These are phyloP conservation scores for Drosophila simulans DNA, from an alignment of 1,140 invertebrate genomes.

Conservation along the genomic window DNA sequence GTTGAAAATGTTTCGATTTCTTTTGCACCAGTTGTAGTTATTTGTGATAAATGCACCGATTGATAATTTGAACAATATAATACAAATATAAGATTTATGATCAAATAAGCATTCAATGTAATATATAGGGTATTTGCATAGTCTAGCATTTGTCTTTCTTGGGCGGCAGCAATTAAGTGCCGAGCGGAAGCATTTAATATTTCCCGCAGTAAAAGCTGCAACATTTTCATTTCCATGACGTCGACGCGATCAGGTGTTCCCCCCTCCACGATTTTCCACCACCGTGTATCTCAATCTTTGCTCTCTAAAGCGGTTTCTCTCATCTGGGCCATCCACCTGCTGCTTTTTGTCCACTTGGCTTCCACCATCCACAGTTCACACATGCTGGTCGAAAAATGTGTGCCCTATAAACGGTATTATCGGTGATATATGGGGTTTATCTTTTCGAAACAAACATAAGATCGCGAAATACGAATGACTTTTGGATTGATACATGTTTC, in stretches of 20 bases:
- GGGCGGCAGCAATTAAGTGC: constrained; percentile 17
- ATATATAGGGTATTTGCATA: constrained; percentile 9
- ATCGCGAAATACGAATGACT: not conserved
- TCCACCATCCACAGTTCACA: constrained; percentile 8
- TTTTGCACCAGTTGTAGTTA: constrained; percentile 18
- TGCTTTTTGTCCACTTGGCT: constrained; percentile 23
- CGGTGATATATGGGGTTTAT: no score
- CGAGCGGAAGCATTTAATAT: constrained; percentile 39
- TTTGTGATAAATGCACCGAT: constrained; percentile 12
- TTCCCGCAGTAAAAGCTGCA: constrained; percentile 13
- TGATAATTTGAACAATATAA: not conserved
- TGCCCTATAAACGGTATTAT: not conserved
- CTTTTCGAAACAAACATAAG: not conserved
- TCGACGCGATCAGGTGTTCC: constrained; percentile 44
- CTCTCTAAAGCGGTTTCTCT: constrained; percentile 6
- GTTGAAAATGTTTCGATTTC: constrained; percentile 7
- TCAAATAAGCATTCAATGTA: not conserved
- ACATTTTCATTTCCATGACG: constrained; percentile 42
- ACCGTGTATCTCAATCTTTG: constrained; percentile 58
- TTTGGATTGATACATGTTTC: not conserved
- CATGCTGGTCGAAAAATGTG: not conserved
- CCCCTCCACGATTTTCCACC: not conserved
- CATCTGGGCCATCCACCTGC: constrained; percentile 34
- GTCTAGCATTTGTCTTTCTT: not conserved
- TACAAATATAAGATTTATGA: not conserved